These are phyloP conservation scores for Elysia chlorotica DNA, from an alignment of 1,140 invertebrate species.

Conservation along the genomic window DNA sequence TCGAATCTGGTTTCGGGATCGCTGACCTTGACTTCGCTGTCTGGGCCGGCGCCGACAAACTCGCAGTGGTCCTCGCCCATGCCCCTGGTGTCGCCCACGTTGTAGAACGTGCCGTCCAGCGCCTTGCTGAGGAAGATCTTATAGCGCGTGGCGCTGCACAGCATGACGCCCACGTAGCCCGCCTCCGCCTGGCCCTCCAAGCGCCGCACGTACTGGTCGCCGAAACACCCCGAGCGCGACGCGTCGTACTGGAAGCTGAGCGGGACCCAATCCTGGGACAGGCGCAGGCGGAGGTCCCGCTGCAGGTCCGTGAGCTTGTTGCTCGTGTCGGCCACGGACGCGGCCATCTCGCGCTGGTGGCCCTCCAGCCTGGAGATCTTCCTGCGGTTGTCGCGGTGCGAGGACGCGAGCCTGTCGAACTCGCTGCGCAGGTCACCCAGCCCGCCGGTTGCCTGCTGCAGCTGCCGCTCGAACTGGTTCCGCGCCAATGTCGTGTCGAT, in stretches of 20 bases:
- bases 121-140: constrained; percentile 49
- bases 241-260: constrained; percentile 41
- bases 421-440: constrained; percentile 7
- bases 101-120: constrained; percentile 40
- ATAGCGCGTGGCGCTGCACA: constrained; percentile 43
- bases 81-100: constrained; percentile 46
- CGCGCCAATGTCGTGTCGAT: constrained; percentile 21
- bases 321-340: constrained; percentile 4
- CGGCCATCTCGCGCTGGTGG: background rate
- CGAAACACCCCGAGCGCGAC: constrained; percentile 38
- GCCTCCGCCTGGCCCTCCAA: constrained; percentile 33
- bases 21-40: constrained; percentile 21
- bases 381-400: constrained; percentile 20
- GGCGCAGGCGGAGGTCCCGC: constrained; percentile 27
- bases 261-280: constrained; percentile 37
- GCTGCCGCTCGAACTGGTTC: constrained; percentile 18
- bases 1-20: constrained; percentile 5
- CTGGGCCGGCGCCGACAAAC: constrained; percentile 43
- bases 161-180: constrained; percentile 47
- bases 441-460: constrained; percentile 13
- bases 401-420: constrained; percentile 14
- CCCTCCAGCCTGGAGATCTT: constrained; percentile 2
- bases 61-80: constrained; percentile 56
- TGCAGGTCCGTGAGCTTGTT: constrained; percentile 14
- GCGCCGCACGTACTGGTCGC: constrained; percentile 42